phyloP scores from a whole-genome alignment of 2,888 invertebrate species.

The Phaonia tiefii region DNA sequence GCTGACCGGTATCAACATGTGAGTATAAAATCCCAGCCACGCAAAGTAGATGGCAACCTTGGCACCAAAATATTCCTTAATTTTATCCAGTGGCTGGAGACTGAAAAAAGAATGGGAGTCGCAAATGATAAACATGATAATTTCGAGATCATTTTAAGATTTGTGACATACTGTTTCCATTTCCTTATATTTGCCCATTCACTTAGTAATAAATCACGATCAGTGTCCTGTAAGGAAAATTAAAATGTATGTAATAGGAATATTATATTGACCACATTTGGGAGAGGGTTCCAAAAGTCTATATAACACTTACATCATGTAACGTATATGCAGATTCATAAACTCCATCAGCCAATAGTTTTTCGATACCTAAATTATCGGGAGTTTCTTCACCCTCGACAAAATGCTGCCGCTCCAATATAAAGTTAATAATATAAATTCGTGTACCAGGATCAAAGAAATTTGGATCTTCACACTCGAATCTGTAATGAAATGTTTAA shows the following conservation, averaged over 20 bases:
- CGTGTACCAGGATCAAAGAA: slow-evolving; percentile 86
- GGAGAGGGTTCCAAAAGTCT: not conserved
- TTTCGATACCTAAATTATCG: slow-evolving; percentile 84
- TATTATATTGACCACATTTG: not conserved
- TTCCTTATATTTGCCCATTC: slow-evolving; percentile 88
- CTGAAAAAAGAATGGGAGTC: slow-evolving; percentile 67
- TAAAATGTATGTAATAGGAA: not conserved
- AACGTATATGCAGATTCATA: slow-evolving; percentile 88
- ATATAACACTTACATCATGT: slow-evolving; percentile 85
- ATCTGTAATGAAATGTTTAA: slow-evolving; percentile 63
- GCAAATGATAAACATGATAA: not conserved
- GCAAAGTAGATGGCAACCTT: slow-evolving; percentile 91
- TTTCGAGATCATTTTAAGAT: not conserved
- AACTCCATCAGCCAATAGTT: slow-evolving; percentile 84
- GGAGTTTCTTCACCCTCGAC: slow-evolving; percentile 80
- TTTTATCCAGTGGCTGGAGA: slow-evolving; percentile 87
- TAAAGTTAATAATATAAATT: slow-evolving; percentile 87
- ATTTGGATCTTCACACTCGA: slow-evolving; percentile 68
- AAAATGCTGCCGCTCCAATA: slow-evolving; percentile 87
- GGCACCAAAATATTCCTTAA: slow-evolving; percentile 89
- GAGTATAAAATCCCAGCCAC: slow-evolving; percentile 92
- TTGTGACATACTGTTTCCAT: slow-evolving; percentile 83
- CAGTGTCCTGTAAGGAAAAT: slow-evolving; percentile 80
- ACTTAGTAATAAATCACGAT: slow-evolving; percentile 83
- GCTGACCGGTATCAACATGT: slow-evolving; percentile 89